Percentiles rank a stretch among this genome's conserved stretches.
These are phyloP conservation scores for Eidolon dupreanum DNA, from an alignment of 2,797 vertebrate species.

Conservation along the genomic window DNA sequence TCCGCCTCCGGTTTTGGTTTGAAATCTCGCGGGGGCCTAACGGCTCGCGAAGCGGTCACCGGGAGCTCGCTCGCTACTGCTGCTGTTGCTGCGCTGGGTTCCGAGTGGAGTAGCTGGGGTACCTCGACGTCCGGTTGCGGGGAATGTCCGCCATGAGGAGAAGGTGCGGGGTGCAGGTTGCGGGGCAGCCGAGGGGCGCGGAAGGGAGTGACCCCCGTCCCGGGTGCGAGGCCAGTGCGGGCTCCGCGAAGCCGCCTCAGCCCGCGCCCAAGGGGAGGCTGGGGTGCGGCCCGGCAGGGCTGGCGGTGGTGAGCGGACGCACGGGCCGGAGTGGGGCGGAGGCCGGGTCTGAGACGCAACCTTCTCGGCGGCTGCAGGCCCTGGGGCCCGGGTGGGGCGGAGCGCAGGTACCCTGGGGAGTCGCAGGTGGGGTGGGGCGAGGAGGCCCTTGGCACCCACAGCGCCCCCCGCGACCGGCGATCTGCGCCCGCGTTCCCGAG, in stretches of 20 bases:
- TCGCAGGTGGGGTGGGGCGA: no score
- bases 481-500: neutral
- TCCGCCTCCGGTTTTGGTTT: neutral
- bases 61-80: accelerated
- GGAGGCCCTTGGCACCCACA: neutral
- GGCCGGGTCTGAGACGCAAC: neutral
- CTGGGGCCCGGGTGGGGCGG: neutral
- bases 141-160: conserved; percentile 66
- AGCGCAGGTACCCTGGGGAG: neutral
- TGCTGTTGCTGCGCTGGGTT: neutral
- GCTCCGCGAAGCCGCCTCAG: neutral
- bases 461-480: no score
- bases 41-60: neutral
- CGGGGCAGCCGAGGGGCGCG: neutral
- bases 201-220: neutral
- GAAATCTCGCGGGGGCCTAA: no score
- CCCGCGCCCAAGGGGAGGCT: accelerated
- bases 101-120: neutral
- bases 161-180: conserved; percentile 49
- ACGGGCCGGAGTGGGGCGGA: neutral
- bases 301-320: neutral
- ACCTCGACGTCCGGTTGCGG: neutral
- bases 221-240: no score
- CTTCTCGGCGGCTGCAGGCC: no score
- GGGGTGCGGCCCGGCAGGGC: neutral